Percentiles rank a stretch among this genome's conserved stretches.
phyloP scores from a whole-genome alignment of 1,140 invertebrate species.

The Phocides pigmalion region DNA sequence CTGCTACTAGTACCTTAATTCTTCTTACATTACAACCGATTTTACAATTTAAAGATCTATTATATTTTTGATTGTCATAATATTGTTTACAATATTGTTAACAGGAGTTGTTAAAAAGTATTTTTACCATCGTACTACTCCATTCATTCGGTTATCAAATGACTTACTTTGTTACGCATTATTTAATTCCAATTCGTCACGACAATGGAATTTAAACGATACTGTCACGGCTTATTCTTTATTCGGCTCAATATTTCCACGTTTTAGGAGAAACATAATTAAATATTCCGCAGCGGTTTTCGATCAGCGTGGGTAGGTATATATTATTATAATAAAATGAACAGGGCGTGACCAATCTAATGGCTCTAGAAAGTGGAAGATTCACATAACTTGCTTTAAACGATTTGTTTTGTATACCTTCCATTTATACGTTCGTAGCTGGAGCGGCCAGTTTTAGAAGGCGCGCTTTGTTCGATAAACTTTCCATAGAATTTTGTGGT shows the following conservation, averaged over 20 bases:
- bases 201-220: background rate
- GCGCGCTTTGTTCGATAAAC: background rate
- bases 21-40: no score
- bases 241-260: background rate
- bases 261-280: slow-evolving; percentile 20
- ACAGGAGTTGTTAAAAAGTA: no score
- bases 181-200: no score
- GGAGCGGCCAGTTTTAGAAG: background rate
- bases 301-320: slow-evolving; percentile 19
- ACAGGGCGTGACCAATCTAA: slow-evolving; percentile 34
- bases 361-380: slow-evolving; percentile 38
- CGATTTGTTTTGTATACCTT: slow-evolving; percentile 15
- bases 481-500: background rate
- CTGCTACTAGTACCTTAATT: no score
- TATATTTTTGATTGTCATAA: no score
- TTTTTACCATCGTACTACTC: no score
- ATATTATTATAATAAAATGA: slow-evolving; percentile 26
- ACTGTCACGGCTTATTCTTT: background rate
- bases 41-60: no score
- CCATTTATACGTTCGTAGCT: background rate
- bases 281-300: slow-evolving; percentile 26
- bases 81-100: no score
- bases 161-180: no score
- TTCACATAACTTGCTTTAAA: slow-evolving; percentile 22
- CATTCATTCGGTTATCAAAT: no score